phyloP scores from a whole-genome alignment of 1,140 invertebrate species.

The Diploscapter pachys region DNA sequence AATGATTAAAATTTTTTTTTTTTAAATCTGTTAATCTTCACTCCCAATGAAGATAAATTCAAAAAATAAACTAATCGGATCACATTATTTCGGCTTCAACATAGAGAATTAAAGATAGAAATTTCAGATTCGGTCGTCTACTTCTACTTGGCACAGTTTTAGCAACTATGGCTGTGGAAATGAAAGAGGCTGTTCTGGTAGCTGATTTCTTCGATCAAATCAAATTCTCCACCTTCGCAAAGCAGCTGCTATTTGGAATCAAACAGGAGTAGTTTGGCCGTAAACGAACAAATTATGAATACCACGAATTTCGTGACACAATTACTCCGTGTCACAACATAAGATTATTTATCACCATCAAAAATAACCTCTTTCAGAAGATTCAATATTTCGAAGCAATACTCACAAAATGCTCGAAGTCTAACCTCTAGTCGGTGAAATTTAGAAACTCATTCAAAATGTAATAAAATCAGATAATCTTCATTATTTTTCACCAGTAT shows the following conservation, averaged over 20 bases:
- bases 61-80: neutral
- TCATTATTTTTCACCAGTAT: too few species aligned
- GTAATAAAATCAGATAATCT: too few species aligned
- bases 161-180: slow-evolving; percentile 57
- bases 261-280: slow-evolving; percentile 31
- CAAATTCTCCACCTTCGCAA: slow-evolving; percentile 49
- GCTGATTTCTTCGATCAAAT: slow-evolving; percentile 58
- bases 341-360: too few species aligned
- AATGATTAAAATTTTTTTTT: too few species aligned
- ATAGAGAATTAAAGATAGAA: neutral
- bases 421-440: too few species aligned
- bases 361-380: too few species aligned
- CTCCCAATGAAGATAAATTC: neutral
- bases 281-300: too few species aligned
- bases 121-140: slow-evolving; percentile 34
- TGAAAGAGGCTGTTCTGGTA: slow-evolving; percentile 57
- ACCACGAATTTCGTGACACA: too few species aligned
- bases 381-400: too few species aligned
- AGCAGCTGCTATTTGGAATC: slow-evolving; percentile 49
- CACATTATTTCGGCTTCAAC: neutral
- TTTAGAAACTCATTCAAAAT: too few species aligned
- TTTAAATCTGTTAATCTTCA: neutral
- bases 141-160: slow-evolving; percentile 54
- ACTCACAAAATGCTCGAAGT: too few species aligned
- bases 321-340: too few species aligned